Percentiles rank a stretch among this genome's conserved stretches.
These are phyloP conservation scores for Campoletis raptor DNA, from an alignment of 2,888 invertebrate genomes.

Conservation along the genomic window DNA sequence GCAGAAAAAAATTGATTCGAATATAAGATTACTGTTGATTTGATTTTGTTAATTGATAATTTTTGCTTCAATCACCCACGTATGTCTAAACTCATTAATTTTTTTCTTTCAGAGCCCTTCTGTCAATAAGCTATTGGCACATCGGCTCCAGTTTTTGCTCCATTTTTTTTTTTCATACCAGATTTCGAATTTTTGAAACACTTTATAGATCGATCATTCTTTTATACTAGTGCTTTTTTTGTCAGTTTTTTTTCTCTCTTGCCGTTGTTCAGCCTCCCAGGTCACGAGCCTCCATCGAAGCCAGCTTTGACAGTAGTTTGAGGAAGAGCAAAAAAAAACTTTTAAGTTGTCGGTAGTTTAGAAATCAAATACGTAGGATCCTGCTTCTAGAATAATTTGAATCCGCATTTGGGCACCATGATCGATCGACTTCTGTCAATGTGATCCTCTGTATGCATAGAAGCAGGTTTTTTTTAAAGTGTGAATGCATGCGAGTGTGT, in stretches of 20 bases:
- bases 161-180: background rate
- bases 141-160: background rate
- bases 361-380: slow-evolving; percentile 27
- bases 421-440: slow-evolving; percentile 71
- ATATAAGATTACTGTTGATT: background rate
- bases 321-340: background rate
- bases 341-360: slow-evolving; percentile 7
- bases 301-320: background rate
- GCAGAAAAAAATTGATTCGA: background rate
- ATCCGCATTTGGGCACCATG: slow-evolving; percentile 71
- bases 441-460: background rate
- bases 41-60: background rate
- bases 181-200: background rate
- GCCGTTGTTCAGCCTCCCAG: background rate
- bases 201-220: background rate
- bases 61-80: background rate
- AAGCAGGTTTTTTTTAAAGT: background rate
- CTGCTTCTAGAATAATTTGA: slow-evolving; percentile 72
- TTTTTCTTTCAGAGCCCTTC: no score
- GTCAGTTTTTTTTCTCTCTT: background rate
- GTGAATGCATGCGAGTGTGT: background rate
- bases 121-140: background rate
- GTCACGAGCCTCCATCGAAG: background rate
- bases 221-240: background rate
- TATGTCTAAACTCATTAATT: no score